A percentile compares a stretch with the other conserved stretches of the same genome.
These are phyloP conservation scores for Corvus cornix DNA, from an alignment of 2,113 vertebrate species.

Conservation along the genomic window DNA sequence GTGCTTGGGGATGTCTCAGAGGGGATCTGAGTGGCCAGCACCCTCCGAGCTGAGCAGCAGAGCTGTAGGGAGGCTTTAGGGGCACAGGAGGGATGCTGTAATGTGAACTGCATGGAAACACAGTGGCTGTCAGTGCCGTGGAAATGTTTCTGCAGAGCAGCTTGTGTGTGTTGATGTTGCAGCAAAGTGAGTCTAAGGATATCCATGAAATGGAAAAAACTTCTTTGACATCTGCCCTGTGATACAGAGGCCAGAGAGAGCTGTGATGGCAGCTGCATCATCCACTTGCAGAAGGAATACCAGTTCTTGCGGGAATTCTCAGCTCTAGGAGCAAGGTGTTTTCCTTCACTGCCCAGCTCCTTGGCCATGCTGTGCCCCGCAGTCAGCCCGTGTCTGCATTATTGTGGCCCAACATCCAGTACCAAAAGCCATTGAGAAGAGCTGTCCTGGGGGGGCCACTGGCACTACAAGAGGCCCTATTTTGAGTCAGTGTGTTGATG, in stretches of 20 bases:
- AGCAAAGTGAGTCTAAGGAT: accelerated
- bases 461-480: not conserved
- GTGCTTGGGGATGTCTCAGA: not conserved
- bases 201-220: not conserved
- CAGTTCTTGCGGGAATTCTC: not conserved
- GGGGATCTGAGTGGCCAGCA: not conserved
- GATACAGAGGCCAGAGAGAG: not conserved
- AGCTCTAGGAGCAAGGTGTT: not conserved
- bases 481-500: not conserved
- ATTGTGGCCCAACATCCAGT: not conserved
- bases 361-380: accelerated
- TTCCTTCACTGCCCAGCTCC: not conserved
- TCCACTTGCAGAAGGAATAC: not conserved
- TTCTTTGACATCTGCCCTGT: accelerated
- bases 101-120: not conserved
- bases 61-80: not conserved
- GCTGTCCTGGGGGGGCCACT: not conserved
- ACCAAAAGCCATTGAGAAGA: not conserved
- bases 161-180: not conserved
- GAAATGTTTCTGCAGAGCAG: not conserved
- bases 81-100: not conserved
- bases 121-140: accelerated
- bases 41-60: not conserved
- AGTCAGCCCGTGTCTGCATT: accelerated
- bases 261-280: accelerated